These are phyloP conservation scores for Lamprotornis superbus DNA, from an alignment of 2,113 vertebrate species.

Conservation along the genomic window DNA sequence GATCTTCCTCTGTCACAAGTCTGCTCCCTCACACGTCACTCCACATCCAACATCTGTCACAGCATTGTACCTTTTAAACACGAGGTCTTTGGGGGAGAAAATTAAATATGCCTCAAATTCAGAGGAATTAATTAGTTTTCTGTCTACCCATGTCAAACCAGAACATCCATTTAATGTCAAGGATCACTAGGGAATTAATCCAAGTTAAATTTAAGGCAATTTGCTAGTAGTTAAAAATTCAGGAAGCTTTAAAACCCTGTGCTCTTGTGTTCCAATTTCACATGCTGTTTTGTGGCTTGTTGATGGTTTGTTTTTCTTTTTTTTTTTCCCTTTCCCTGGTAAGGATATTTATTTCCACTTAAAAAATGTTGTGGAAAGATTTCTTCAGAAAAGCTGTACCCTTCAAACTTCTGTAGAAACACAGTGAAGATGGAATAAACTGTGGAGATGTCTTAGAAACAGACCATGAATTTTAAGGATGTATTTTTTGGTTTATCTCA, in stretches of 20 bases:
- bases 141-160: slow-evolving; percentile 63
- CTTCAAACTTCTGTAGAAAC: not conserved
- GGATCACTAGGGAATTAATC: slow-evolving; percentile 56
- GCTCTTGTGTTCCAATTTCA: slow-evolving; percentile 21
- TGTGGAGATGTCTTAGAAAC: not conserved
- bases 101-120: slow-evolving; percentile 62
- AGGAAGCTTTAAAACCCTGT: slow-evolving; percentile 51
- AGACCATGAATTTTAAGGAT: rapidly evolving
- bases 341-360: not conserved
- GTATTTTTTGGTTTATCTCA: not conserved
- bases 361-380: not conserved
- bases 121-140: slow-evolving; percentile 66
- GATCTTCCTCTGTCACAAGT: not conserved
- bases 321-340: not conserved
- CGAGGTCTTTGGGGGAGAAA: slow-evolving; percentile 57
- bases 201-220: slow-evolving; percentile 68
- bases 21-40: not conserved
- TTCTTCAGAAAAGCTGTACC: not conserved
- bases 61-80: not conserved
- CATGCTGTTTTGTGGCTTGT: slow-evolving; percentile 19
- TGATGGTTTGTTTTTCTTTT: not conserved
- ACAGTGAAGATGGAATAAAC: not conserved
- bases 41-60: not conserved
- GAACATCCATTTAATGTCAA: slow-evolving; percentile 56
- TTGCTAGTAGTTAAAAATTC: slow-evolving; percentile 67